These are phyloP conservation scores for Callionymus lyra DNA, from an alignment of 2,113 vertebrate genomes.

Conservation along the genomic window DNA sequence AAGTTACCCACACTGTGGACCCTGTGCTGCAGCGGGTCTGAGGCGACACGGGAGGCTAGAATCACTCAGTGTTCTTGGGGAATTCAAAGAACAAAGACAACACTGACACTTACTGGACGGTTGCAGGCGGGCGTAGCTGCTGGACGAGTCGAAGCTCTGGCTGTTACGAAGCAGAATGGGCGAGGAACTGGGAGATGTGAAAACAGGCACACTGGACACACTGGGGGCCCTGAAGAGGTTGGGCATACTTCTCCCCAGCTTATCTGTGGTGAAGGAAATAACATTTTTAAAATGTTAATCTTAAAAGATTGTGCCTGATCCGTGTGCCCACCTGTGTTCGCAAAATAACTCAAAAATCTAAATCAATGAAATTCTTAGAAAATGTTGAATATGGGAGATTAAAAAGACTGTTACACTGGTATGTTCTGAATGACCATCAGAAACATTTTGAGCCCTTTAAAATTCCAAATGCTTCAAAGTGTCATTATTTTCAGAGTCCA, in stretches of 20 bases:
- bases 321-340: too few relatives aligned
- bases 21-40: constrained; percentile 78
- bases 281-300: too few relatives aligned
- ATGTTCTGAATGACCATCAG: too few relatives aligned
- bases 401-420: too few relatives aligned
- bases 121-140: constrained; percentile 73
- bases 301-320: too few relatives aligned
- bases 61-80: background rate
- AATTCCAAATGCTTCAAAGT: too few relatives aligned
- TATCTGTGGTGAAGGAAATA: constrained; percentile 64
- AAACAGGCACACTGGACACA: constrained; percentile 58
- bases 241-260: constrained; percentile 88
- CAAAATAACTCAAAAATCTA: too few relatives aligned
- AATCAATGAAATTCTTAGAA: too few relatives aligned
- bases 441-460: too few relatives aligned
- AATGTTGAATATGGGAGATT: too few relatives aligned
- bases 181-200: constrained; percentile 53
- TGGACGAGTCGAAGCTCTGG: constrained; percentile 87
- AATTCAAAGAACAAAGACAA: background rate
- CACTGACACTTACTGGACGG: constrained; percentile 73
- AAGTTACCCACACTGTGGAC: constrained; percentile 84
- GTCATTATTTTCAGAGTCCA: too few relatives aligned
- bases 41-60: constrained; percentile 68
- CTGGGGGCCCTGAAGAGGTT: constrained; percentile 70
- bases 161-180: constrained; percentile 79